phyloP scores from a whole-genome alignment of 2,113 vertebrate species.

The Cololabis saira region DNA sequence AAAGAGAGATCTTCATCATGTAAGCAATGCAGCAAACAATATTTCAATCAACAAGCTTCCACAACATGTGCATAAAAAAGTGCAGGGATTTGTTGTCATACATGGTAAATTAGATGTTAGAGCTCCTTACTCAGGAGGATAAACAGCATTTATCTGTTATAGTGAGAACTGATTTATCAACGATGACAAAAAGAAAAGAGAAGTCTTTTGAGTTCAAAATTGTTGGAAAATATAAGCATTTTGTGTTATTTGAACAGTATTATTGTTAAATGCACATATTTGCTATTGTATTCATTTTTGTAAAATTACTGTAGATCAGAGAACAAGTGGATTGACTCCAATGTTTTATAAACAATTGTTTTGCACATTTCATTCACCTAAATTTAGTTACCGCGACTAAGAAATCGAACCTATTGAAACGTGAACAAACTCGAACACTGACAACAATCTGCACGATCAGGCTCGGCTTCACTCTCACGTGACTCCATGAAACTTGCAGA shows the following conservation, averaged over 20 bases:
- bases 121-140: background rate
- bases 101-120: background rate
- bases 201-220: no score
- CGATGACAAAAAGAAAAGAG: no score
- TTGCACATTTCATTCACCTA: background rate
- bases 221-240: no score
- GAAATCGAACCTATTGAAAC: background rate
- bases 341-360: background rate
- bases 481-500: background rate
- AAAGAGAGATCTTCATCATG: background rate
- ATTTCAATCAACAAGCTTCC: background rate
- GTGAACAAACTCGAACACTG: background rate
- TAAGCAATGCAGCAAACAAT: background rate
- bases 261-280: no score
- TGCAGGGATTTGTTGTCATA: constrained; percentile 1
- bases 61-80: background rate
- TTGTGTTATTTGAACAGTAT: no score
- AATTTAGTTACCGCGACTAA: background rate
- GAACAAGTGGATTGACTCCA: no score
- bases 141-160: background rate
- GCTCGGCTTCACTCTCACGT: constrained; percentile 1
- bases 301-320: no score
- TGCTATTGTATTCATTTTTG: no score
- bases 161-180: no score
- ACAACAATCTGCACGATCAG: constrained; percentile 14